Evolutionary conservation across 2,888 invertebrate species (phyloP).

Genomic region (Eupithecia exiguata): DNA sequence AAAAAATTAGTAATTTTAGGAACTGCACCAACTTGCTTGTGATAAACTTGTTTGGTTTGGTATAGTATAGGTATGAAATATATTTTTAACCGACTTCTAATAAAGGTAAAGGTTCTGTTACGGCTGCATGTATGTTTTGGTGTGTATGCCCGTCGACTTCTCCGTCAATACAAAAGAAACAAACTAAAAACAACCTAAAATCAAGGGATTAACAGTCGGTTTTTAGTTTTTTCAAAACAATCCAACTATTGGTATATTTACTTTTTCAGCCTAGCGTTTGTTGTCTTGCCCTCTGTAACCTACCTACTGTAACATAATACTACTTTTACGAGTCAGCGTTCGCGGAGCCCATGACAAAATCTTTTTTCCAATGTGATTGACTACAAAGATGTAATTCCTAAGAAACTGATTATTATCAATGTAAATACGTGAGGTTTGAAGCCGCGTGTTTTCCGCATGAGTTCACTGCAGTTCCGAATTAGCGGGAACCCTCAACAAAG

Average conservation of each 20-base stretch:
- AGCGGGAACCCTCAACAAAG: conserved; percentile 31
- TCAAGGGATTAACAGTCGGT: no score
- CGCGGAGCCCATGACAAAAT: neutral
- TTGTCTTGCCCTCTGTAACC: neutral
- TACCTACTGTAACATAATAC: no score
- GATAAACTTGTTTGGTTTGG: neutral
- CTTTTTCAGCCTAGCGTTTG: neutral
- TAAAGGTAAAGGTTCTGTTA: no score
- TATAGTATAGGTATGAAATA: neutral
- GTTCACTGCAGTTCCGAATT: conserved; percentile 43
- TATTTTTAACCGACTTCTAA: neutral
- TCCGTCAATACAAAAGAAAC: no score
- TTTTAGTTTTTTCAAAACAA: no score
- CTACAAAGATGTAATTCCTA: conserved; percentile 1
- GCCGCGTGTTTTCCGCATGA: conserved; percentile 56
- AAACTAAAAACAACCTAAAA: no score
- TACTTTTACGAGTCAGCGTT: neutral
- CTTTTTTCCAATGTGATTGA: neutral
- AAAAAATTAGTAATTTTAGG: neutral
- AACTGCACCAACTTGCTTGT: neutral
- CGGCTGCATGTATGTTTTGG: no score
- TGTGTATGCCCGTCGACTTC: no score
- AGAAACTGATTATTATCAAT: conserved; percentile 21
- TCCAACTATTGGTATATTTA: neutral
- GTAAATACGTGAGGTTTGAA: conserved; percentile 50